Conservation (phyloP, 2,113 vertebrate species). For the Neogale vison region DNA sequence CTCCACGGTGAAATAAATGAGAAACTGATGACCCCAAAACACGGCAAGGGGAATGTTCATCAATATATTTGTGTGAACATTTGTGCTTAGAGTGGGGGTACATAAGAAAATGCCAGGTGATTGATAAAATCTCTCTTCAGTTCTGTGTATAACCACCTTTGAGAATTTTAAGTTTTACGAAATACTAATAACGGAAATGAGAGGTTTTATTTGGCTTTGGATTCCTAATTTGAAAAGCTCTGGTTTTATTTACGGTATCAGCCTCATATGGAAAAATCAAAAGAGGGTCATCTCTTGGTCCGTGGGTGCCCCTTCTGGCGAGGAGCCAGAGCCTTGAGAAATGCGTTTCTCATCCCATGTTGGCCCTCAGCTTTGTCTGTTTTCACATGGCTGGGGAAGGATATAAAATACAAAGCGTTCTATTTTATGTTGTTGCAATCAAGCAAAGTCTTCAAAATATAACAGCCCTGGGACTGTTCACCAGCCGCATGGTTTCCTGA, state of each 20-base stretch:
- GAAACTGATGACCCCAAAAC: conserved; percentile 70
- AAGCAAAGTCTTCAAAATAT: conserved; percentile 41
- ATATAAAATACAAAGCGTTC: conserved; percentile 53
- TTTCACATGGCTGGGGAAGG: conserved; percentile 52
- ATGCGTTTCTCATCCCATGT: conserved; percentile 64
- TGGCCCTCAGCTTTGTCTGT: conserved; percentile 65
- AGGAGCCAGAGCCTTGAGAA: conserved; percentile 67
- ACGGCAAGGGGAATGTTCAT: conserved; percentile 43
- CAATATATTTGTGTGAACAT: conserved; percentile 33
- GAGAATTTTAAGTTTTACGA: background rate
- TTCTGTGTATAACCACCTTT: background rate
- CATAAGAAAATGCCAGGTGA: conserved; percentile 9
- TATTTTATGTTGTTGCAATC: conserved; percentile 52
- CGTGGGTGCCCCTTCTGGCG: conserved; percentile 49
- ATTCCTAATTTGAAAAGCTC: conserved; percentile 59
- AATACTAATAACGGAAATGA: conserved; percentile 54
- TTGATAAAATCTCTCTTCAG: background rate
- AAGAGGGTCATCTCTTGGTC: conserved; percentile 34
- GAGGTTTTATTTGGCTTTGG: conserved; percentile 45
- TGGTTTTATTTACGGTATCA: conserved; percentile 48
- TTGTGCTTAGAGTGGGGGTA: background rate
- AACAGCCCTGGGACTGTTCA: conserved; percentile 65
- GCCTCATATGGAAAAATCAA: background rate
- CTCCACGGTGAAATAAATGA: conserved; percentile 70
- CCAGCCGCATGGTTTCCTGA: conserved; percentile 62